phyloP scores from a whole-genome alignment of 1,140 invertebrate species.

The Vanessa atalanta region DNA sequence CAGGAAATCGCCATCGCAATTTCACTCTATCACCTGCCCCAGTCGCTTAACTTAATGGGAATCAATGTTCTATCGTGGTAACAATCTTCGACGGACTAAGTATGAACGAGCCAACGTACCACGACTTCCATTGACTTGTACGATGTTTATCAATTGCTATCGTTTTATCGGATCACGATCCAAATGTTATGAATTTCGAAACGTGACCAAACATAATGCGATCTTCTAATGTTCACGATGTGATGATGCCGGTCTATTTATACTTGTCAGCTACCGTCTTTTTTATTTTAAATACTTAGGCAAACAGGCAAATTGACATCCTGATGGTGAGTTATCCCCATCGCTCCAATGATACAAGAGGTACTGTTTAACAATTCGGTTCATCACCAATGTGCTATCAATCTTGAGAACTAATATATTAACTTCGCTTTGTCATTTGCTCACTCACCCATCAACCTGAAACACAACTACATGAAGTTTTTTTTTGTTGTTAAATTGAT shows the following conservation, averaged over 20 bases:
- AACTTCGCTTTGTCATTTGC: too few species aligned
- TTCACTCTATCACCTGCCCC: not conserved
- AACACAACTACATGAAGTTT: too few species aligned
- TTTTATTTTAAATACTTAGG: too few species aligned
- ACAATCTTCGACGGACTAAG: not conserved
- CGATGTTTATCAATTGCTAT: conserved; percentile 12
- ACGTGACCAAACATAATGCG: conserved; percentile 8
- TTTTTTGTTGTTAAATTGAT: too few species aligned
- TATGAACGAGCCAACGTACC: not conserved
- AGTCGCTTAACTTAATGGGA: not conserved
- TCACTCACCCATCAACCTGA: too few species aligned
- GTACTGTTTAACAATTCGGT: too few species aligned
- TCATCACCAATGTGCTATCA: too few species aligned
- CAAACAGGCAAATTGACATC: too few species aligned
- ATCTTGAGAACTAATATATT: too few species aligned
- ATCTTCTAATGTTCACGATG: not conserved
- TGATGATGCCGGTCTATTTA: not conserved
- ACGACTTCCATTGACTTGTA: not conserved
- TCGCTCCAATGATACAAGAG: too few species aligned
- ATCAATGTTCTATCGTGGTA: not conserved
- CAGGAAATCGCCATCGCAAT: not conserved
- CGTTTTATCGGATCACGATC: conserved; percentile 12
- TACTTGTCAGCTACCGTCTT: not conserved
- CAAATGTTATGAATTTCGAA: conserved; percentile 14
- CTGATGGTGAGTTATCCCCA: too few species aligned